Conservation (phyloP, 1,140 invertebrate genomes). For the Pseudachorutes palmiensis region DNA sequence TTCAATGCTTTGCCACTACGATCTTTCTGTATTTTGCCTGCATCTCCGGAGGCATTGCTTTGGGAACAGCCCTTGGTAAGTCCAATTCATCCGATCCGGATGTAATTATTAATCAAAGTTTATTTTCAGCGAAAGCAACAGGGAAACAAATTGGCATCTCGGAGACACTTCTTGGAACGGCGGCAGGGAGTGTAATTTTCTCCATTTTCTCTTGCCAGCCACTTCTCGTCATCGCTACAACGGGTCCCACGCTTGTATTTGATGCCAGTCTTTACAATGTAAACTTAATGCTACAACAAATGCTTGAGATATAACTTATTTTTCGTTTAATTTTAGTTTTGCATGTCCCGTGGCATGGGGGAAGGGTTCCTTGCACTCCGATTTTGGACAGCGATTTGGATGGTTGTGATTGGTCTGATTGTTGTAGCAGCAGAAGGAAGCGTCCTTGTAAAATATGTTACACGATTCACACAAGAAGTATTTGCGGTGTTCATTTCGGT, state of each 20-base stretch:
- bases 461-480: constrained; percentile 93
- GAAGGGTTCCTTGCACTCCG: constrained; percentile 81
- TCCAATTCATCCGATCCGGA: constrained; percentile 3
- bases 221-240: constrained; percentile 82
- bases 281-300: constrained; percentile 33
- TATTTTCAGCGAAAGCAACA: constrained; percentile 66
- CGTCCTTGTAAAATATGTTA: constrained; percentile 79
- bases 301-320: neutral
- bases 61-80: constrained; percentile 76
- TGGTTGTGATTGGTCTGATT: constrained; percentile 67
- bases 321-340: constrained; percentile 54
- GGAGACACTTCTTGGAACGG: constrained; percentile 75
- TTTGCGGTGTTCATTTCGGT: constrained; percentile 93
- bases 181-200: constrained; percentile 72
- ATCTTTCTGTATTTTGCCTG: constrained; percentile 96
- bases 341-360: constrained; percentile 51
- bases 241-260: constrained; percentile 87
- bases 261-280: constrained; percentile 75
- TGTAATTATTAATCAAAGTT: neutral
- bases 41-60: constrained; percentile 85
- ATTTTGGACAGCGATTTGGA: constrained; percentile 83
- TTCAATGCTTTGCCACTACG: constrained; percentile 75
- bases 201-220: constrained; percentile 79
- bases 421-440: constrained; percentile 84
- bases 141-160: constrained; percentile 80